A percentile compares a stretch with the other conserved stretches of the same genome.
Conservation (phyloP, 1,140 invertebrate species). For the Drosophila baimaii region DNA sequence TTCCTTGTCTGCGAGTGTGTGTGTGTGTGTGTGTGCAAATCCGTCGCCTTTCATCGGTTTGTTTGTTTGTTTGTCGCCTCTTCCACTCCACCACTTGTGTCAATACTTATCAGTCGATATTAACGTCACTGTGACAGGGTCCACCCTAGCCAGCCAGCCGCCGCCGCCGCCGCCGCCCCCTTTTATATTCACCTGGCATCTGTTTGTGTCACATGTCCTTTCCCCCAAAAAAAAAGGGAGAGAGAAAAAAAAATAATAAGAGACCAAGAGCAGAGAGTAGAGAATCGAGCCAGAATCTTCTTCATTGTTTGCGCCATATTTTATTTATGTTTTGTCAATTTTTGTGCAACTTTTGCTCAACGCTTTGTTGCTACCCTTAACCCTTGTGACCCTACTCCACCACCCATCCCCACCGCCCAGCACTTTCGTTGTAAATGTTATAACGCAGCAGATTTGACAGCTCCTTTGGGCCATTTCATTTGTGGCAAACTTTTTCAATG, state of each 20-base stretch:
- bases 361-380: slow-evolving; percentile 43
- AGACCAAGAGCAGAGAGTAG: neutral
- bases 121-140: slow-evolving; percentile 66
- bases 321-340: slow-evolving; percentile 81
- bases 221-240: slow-evolving; percentile 6
- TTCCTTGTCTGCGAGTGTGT: neutral
- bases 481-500: slow-evolving; percentile 54
- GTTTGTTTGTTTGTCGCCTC: slow-evolving; percentile 39
- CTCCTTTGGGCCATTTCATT: slow-evolving; percentile 55
- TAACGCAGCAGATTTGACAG: slow-evolving; percentile 54
- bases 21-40: slow-evolving; percentile 3
- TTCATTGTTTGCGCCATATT: slow-evolving; percentile 70
- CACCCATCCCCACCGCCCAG: neutral
- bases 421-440: slow-evolving; percentile 37
- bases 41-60: slow-evolving; percentile 21
- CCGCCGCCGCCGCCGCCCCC: neutral
- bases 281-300: slow-evolving; percentile 28
- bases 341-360: slow-evolving; percentile 69
- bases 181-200: slow-evolving; percentile 53
- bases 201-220: slow-evolving; percentile 65
- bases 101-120: slow-evolving; percentile 76
- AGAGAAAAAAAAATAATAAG: too few species aligned
- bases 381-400: slow-evolving; percentile 15
- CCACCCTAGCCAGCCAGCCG: neutral
- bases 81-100: slow-evolving; percentile 52